Evolutionary conservation across 2,888 invertebrate species (phyloP).

Genomic region (Tryphoninae sp.): DNA sequence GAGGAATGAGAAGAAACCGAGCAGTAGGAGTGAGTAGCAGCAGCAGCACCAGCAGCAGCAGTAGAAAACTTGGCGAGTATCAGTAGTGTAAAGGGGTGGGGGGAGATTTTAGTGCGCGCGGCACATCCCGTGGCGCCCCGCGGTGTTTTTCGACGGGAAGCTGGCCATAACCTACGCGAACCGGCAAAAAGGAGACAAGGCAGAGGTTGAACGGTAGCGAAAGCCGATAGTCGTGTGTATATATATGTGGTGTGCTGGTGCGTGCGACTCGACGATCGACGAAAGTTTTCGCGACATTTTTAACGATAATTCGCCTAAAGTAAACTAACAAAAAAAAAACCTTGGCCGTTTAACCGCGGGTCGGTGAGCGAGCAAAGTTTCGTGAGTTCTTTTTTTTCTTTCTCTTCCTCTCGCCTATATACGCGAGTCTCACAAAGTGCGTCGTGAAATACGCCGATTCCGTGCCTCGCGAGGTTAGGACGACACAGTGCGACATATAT

Average conservation of each 20-base stretch:
- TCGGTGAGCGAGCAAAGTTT: not conserved
- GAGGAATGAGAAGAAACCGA: slow-evolving; percentile 24
- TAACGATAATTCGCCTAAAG: not conserved
- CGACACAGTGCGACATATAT: slow-evolving; percentile 1
- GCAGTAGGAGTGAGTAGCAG: not conserved
- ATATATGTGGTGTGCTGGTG: not conserved
- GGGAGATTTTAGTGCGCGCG: slow-evolving; percentile 51
- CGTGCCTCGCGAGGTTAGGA: no score
- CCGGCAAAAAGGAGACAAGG: slow-evolving; percentile 66
- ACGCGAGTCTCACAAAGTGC: slow-evolving; percentile 5
- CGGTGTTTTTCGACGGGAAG: slow-evolving; percentile 76
- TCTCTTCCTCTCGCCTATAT: not conserved
- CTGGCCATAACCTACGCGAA: slow-evolving; percentile 74
- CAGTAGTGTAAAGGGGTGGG: slow-evolving; percentile 41
- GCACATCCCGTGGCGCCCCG: slow-evolving; percentile 77
- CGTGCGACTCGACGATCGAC: slow-evolving; percentile 2
- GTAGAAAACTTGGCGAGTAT: slow-evolving; percentile 15
- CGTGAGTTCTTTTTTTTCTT: not conserved
- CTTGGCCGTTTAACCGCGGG: not conserved
- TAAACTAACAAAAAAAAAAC: not conserved
- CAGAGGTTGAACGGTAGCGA: slow-evolving; percentile 52
- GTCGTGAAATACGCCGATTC: slow-evolving; percentile 29
- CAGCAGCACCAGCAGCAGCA: not conserved
- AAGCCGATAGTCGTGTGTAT: slow-evolving; percentile 2
- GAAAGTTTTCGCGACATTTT: not conserved